A percentile compares a stretch with the other conserved stretches of the same genome.
Evolutionary conservation across 2,113 vertebrate species (phyloP).

Genomic region (Alexandromys fortis): DNA sequence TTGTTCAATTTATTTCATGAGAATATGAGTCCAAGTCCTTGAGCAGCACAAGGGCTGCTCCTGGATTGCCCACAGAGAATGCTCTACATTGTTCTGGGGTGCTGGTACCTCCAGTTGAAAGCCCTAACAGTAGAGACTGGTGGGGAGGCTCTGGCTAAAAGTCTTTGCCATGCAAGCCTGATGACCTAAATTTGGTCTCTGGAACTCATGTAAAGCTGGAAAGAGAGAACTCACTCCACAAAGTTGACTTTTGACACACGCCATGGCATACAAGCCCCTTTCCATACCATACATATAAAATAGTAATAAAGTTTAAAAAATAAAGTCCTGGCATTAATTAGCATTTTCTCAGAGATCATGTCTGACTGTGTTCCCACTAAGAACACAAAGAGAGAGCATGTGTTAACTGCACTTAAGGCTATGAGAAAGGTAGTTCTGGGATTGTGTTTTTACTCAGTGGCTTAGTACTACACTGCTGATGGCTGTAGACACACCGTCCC

Average conservation of each 20-base stretch:
- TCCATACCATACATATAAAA: too few relatives aligned
- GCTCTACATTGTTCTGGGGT: not conserved
- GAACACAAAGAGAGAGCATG: not conserved
- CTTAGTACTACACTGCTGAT: not conserved
- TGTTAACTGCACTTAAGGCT: not conserved
- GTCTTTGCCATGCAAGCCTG: not conserved
- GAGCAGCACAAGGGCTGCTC: not conserved
- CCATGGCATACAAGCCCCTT: not conserved
- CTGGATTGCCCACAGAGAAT: not conserved
- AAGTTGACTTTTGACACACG: not conserved
- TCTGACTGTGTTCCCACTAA: not conserved
- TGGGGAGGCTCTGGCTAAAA: not conserved
- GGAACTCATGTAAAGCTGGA: not conserved
- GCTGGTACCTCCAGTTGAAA: slow-evolving; percentile 12
- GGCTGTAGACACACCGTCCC: not conserved
- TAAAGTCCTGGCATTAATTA: not conserved
- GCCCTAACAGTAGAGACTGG: not conserved
- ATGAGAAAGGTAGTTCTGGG: not conserved
- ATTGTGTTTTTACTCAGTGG: not conserved
- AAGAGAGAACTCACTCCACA: not conserved
- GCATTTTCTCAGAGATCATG: not conserved
- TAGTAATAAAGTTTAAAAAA: not conserved
- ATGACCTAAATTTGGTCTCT: not conserved
- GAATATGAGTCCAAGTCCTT: not conserved
- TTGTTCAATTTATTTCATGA: not conserved